Conservation (phyloP, 2,113 vertebrate species). For the Rhegmatorhina hoffmannsi region DNA sequence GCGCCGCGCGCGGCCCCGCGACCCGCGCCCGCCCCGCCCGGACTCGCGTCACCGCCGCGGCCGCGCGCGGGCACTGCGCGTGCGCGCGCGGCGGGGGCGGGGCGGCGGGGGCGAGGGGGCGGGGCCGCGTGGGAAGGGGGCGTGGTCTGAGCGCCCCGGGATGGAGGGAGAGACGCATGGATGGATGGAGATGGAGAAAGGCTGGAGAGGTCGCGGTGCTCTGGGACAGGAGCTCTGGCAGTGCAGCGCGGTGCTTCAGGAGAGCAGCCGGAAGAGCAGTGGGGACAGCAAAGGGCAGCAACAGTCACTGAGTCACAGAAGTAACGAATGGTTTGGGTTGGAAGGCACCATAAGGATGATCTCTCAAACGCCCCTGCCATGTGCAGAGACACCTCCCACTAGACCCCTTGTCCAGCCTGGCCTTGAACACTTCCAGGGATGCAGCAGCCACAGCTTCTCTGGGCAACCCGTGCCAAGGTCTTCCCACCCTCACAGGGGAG, state of each 20-base stretch:
- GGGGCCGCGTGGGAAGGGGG: too few species aligned
- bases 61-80: too few species aligned
- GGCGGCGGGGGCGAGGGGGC: too few species aligned
- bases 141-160: too few species aligned
- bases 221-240: fast-evolving
- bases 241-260: fast-evolving
- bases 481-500: background rate
- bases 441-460: background rate
- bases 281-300: background rate
- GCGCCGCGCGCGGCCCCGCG: too few species aligned
- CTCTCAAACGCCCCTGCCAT: background rate
- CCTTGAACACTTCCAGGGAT: background rate
- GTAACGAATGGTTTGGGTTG: background rate
- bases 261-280: background rate
- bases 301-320: too few species aligned
- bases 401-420: background rate
- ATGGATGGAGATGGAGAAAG: fast-evolving
- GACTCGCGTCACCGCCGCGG: too few species aligned
- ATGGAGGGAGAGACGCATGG: fast-evolving
- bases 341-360: background rate
- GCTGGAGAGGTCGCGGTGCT: fast-evolving
- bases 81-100: too few species aligned
- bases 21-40: too few species aligned
- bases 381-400: too few species aligned
- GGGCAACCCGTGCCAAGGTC: background rate